Percentiles rank a stretch among this genome's conserved stretches.
These are phyloP conservation scores for Drosophila grimshawi DNA, from an alignment of 1,140 invertebrate species.

Conservation along the genomic window DNA sequence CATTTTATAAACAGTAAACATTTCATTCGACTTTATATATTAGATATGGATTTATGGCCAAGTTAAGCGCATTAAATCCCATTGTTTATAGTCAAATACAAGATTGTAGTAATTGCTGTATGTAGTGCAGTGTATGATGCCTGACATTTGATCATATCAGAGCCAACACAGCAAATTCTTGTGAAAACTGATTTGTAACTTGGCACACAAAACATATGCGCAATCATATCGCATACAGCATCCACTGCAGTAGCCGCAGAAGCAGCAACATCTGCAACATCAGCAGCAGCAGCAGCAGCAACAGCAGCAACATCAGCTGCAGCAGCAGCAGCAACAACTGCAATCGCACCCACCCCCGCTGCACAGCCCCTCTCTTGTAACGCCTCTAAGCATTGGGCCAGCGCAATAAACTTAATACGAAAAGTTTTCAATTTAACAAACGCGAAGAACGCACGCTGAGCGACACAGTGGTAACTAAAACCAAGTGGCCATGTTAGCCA, in stretches of 20 bases:
- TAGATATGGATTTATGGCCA: too few species aligned
- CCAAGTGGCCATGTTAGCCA: constrained; percentile 55
- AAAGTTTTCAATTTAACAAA: constrained; percentile 78
- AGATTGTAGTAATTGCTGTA: background rate
- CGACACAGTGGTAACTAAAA: constrained; percentile 37
- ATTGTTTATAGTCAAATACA: background rate
- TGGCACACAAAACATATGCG: constrained; percentile 61
- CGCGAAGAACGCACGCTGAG: constrained; percentile 73
- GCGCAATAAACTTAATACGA: constrained; percentile 73
- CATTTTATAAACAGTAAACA: too few species aligned
- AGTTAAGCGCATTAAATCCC: background rate
- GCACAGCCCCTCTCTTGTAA: constrained; percentile 1
- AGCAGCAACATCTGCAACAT: too few species aligned
- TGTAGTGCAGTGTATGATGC: constrained; percentile 43
- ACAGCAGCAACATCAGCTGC: constrained; percentile 4
- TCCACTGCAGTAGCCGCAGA: background rate
- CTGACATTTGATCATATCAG: constrained; percentile 64
- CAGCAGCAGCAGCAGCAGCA: constrained; percentile 3
- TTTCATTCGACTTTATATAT: too few species aligned
- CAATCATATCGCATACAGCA: constrained; percentile 49
- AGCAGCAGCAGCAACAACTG: constrained; percentile 8
- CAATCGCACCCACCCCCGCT: constrained; percentile 1
- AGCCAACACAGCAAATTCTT: constrained; percentile 46
- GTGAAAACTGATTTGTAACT: constrained; percentile 71
- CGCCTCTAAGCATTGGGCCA: constrained; percentile 23